phyloP scores from a whole-genome alignment of 2,888 invertebrate genomes.

The Spialia ferax region DNA sequence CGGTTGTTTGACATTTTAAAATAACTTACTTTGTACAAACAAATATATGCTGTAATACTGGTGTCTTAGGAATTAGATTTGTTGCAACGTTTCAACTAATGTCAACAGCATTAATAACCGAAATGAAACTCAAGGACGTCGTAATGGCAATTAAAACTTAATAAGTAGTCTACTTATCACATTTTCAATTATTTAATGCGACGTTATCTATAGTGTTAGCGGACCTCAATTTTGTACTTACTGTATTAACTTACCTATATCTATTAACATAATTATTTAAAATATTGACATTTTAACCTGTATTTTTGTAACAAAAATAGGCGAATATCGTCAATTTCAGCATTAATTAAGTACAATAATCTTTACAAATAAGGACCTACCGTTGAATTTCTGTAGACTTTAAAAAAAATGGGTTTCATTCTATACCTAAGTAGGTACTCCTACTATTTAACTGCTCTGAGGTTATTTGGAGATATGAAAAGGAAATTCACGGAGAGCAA shows the following conservation, averaged over 20 bases:
- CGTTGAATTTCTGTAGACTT: neutral
- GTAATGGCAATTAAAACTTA: slow-evolving; percentile 33
- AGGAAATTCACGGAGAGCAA: slow-evolving; percentile 16
- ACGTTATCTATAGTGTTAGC: neutral
- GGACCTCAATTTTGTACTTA: neutral
- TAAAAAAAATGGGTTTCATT: slow-evolving; percentile 7
- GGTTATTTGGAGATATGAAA: slow-evolving; percentile 10
- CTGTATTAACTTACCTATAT: too few species aligned
- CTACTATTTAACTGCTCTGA: slow-evolving; percentile 9
- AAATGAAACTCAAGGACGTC: slow-evolving; percentile 30
- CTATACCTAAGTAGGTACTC: too few species aligned
- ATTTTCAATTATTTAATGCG: slow-evolving; percentile 1
- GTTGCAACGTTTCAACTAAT: neutral
- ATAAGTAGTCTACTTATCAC: slow-evolving; percentile 22
- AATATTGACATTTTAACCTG: slow-evolving; percentile 6
- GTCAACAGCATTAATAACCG: slow-evolving; percentile 18
- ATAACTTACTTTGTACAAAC: slow-evolving; percentile 44
- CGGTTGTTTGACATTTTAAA: slow-evolving; percentile 65
- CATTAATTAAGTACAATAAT: neutral
- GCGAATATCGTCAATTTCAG: neutral
- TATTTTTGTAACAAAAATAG: neutral
- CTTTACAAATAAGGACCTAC: neutral
- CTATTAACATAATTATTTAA: neutral
- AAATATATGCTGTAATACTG: slow-evolving; percentile 43
- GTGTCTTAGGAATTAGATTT: slow-evolving; percentile 39